A percentile compares a stretch with the other conserved stretches of the same genome.
phyloP scores from a whole-genome alignment of 2,113 vertebrate species.

The Lipophrys pholis region DNA sequence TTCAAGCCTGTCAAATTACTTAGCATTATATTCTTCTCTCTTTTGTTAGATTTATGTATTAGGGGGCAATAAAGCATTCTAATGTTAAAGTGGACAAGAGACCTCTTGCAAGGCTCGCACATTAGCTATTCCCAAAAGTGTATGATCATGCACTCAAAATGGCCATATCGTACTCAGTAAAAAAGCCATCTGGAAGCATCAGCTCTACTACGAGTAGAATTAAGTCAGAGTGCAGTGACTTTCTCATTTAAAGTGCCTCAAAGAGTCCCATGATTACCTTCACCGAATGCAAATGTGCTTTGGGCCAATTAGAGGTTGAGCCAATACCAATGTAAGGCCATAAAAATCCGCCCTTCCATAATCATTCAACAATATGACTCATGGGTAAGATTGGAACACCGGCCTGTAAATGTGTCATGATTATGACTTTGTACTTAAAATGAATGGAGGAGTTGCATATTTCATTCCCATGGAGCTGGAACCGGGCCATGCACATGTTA shows the following conservation, averaged over 20 bases:
- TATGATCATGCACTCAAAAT: conserved; percentile 68
- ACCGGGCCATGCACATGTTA: conserved; percentile 68
- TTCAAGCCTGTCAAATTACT: conserved; percentile 10
- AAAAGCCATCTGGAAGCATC: conserved; percentile 79
- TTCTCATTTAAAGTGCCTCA: conserved; percentile 75
- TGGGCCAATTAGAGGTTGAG: conserved; percentile 78
- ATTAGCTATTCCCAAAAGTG: conserved; percentile 50
- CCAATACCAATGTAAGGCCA: conserved; percentile 74
- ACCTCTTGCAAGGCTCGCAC: conserved; percentile 36
- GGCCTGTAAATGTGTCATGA: conserved; percentile 73
- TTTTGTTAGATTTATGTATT: conserved; percentile 1
- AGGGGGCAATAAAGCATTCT: conserved; percentile 35
- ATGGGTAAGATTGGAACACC: conserved; percentile 67
- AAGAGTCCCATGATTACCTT: conserved; percentile 78
- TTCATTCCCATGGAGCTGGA: conserved; percentile 69
- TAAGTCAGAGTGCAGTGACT: conserved; percentile 78
- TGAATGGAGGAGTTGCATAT: conserved; percentile 60
- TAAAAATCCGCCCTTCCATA: conserved; percentile 75
- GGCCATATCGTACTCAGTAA: conserved; percentile 71
- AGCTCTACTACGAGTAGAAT: conserved; percentile 74
- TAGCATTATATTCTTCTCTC: conserved; percentile 27
- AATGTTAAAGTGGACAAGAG: conserved; percentile 26
- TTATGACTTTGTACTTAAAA: conserved; percentile 70
- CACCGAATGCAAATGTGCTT: conserved; percentile 79
- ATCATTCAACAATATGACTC: conserved; percentile 78